A percentile compares a stretch with the other conserved stretches of the same genome.
Conservation (phyloP, 2,113 vertebrate species). For the Donacobius atricapilla region DNA sequence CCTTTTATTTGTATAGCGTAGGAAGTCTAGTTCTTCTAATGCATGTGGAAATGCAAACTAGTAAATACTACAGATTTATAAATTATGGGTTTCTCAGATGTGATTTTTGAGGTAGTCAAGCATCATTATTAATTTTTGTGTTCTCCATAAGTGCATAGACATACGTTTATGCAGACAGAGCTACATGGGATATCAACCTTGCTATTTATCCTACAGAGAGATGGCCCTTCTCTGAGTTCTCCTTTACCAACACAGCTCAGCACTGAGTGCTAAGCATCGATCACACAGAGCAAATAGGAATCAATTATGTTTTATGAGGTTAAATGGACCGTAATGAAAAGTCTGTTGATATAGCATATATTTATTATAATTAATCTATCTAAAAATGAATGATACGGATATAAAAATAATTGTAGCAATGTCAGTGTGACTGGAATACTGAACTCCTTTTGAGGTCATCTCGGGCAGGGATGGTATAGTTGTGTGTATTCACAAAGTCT, state of each 20-base stretch:
- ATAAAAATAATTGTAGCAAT: slow-evolving; percentile 58
- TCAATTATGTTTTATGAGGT: slow-evolving; percentile 72
- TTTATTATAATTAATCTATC: slow-evolving; percentile 71
- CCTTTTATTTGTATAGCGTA: not conserved
- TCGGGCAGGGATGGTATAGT: not conserved
- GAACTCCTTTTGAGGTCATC: slow-evolving; percentile 4
- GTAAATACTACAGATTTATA: not conserved
- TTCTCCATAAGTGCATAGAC: not conserved
- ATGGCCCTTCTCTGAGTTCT: not conserved
- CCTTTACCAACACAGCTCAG: slow-evolving; percentile 30
- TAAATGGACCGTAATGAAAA: slow-evolving; percentile 69
- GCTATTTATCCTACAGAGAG: not conserved
- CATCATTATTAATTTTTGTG: not conserved
- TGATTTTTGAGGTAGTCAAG: slow-evolving; percentile 15
- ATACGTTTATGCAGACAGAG: slow-evolving; percentile 6
- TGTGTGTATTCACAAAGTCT: not conserved
- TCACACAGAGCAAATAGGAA: slow-evolving; percentile 67
- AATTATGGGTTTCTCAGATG: not conserved
- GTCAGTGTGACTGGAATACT: slow-evolving; percentile 8
- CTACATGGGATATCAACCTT: not conserved
- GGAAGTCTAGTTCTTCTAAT: not conserved
- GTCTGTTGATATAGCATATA: slow-evolving; percentile 69
- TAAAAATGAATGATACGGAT: slow-evolving; percentile 70
- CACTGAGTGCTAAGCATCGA: slow-evolving; percentile 58
- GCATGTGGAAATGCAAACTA: not conserved